These are phyloP conservation scores for Haliclona indistincta DNA, from an alignment of 37 sponge, comb jelly and placozoan genomes.

Conservation along the genomic window DNA sequence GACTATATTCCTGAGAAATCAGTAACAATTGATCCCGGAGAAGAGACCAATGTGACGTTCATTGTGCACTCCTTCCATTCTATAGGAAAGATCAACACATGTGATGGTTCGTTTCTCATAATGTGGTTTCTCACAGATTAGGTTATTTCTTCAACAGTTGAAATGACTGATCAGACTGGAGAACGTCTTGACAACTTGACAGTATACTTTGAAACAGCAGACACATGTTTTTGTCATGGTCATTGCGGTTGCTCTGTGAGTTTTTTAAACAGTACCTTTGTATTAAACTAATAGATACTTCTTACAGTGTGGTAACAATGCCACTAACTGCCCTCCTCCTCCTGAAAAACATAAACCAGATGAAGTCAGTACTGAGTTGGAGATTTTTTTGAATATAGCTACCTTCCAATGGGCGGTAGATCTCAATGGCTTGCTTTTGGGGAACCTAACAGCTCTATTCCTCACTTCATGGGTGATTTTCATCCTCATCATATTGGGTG, in stretches of 20 bases:
- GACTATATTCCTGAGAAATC: constrained; percentile 55
- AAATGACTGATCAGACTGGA: constrained; percentile 48
- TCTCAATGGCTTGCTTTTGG: constrained; percentile 5
- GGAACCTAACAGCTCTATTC: constrained; percentile 22
- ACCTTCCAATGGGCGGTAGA: neutral
- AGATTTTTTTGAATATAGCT: neutral
- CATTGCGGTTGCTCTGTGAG: constrained; percentile 83
- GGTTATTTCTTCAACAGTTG: constrained; percentile 35
- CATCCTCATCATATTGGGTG: constrained; percentile 46
- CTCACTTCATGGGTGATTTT: constrained; percentile 37
- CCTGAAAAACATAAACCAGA: constrained; percentile 14
- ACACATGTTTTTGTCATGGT: constrained; percentile 86
- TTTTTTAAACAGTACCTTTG: neutral
- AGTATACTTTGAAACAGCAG: constrained; percentile 70
- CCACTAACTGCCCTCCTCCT: constrained; percentile 59
- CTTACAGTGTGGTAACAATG: constrained; percentile 68
- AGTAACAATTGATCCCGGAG: constrained; percentile 50
- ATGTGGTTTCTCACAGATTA: neutral
- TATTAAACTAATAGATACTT: constrained; percentile 4
- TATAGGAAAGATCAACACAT: constrained; percentile 62
- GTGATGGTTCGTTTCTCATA: constrained; percentile 39
- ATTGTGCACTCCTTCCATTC: constrained; percentile 68
- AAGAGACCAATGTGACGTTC: constrained; percentile 50
- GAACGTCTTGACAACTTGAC: constrained; percentile 70
- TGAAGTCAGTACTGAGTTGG: neutral